Conservation (phyloP, 2,113 vertebrate species). For the Ginglymostoma cirratum region DNA sequence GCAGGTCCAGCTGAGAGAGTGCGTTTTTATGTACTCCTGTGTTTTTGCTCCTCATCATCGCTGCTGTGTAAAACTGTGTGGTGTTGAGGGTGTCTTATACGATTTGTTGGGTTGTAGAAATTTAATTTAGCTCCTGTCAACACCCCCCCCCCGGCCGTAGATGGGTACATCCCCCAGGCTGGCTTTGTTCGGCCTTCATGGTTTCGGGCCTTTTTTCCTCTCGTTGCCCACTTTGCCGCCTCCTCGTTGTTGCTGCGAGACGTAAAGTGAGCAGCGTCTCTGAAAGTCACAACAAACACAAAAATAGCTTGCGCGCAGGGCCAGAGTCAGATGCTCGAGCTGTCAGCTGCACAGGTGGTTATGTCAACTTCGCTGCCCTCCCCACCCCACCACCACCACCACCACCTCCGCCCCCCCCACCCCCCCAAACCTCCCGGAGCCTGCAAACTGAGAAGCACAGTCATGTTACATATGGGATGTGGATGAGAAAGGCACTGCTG, state of each 20-base stretch:
- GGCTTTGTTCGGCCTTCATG: neutral
- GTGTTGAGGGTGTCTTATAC: neutral
- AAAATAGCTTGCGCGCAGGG: neutral
- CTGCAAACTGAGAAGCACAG: neutral
- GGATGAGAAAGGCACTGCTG: neutral
- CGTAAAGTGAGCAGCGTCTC: neutral
- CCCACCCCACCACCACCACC: neutral
- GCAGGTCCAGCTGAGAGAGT: neutral
- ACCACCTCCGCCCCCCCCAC: neutral
- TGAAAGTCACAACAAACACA: neutral
- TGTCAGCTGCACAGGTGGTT: conserved; percentile 19
- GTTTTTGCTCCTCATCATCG: neutral
- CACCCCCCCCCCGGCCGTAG: neutral
- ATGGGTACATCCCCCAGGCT: neutral
- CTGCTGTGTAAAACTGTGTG: no score
- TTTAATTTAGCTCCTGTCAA: neutral
- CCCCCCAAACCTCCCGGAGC: neutral
- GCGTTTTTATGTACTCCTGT: neutral
- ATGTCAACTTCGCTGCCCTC: neutral
- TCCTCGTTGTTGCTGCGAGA: neutral
- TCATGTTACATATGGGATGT: neutral
- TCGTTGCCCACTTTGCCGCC: neutral
- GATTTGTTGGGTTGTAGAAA: neutral
- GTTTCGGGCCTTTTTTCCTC: neutral
- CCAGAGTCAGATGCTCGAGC: neutral